A percentile compares a stretch with the other conserved stretches of the same genome.
These are phyloP conservation scores for Ginglymostoma cirratum DNA, from an alignment of 2,113 vertebrate genomes.

Conservation along the genomic window DNA sequence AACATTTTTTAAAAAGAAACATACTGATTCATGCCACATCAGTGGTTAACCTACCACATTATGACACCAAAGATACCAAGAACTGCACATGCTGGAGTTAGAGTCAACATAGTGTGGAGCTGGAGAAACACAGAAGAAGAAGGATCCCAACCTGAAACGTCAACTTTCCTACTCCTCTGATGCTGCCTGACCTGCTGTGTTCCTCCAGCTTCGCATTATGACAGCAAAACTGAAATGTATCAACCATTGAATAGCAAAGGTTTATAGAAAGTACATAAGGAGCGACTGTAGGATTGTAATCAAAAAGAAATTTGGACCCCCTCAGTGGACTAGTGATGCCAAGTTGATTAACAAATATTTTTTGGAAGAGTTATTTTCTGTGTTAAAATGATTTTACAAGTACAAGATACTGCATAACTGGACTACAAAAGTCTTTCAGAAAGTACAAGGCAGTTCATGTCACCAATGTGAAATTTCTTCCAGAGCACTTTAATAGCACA, in stretches of 20 bases:
- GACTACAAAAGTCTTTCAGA: neutral
- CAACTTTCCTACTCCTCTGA: too few species aligned
- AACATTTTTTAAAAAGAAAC: neutral
- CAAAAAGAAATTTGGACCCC: neutral
- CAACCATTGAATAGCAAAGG: neutral
- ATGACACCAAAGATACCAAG: too few species aligned
- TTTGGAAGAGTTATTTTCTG: constrained; percentile 4
- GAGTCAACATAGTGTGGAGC: too few species aligned
- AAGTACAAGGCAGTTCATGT: neutral
- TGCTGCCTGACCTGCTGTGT: too few species aligned
- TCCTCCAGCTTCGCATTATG: too few species aligned
- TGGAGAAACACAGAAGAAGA: too few species aligned
- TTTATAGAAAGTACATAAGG: neutral
- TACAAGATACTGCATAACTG: neutral
- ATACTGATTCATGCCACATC: neutral
- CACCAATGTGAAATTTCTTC: neutral
- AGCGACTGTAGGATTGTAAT: neutral
- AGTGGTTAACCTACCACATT: neutral
- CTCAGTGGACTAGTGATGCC: neutral
- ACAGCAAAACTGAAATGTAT: neutral
- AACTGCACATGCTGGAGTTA: too few species aligned
- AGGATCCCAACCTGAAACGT: too few species aligned
- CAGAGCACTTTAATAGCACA: constrained; percentile 9
- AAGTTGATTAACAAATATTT: neutral
- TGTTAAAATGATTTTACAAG: neutral